phyloP scores from a whole-genome alignment of 2,888 invertebrate genomes.

The Sinohyriopsis cumingii region DNA sequence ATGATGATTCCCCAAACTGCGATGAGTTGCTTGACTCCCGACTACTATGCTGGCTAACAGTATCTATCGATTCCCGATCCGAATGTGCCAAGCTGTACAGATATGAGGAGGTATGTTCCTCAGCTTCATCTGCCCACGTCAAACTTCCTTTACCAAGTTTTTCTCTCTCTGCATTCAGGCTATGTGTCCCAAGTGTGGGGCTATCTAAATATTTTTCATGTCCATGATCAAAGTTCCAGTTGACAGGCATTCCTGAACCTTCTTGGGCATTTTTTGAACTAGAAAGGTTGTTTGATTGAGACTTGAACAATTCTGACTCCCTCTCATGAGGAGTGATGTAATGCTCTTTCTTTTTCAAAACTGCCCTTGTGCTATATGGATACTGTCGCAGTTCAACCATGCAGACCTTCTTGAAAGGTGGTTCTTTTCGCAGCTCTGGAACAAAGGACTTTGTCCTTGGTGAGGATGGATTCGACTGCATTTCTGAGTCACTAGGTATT shows the following conservation, averaged over 20 bases:
- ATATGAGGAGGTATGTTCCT: slow-evolving; percentile 96
- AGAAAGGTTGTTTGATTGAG: no score
- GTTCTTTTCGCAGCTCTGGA: slow-evolving; percentile 57
- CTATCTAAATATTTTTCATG: slow-evolving; percentile 23
- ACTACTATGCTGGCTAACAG: slow-evolving; percentile 55
- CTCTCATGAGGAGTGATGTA: no score
- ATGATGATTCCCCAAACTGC: slow-evolving; percentile 40
- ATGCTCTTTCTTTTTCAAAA: slow-evolving; percentile 25
- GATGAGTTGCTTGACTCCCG: slow-evolving; percentile 56
- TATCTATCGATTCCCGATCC: slow-evolving; percentile 55
- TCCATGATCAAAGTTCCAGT: not conserved
- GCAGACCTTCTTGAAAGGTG: slow-evolving; percentile 79
- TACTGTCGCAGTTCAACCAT: slow-evolving; percentile 93
- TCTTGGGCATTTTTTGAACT: no score
- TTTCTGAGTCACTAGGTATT: slow-evolving; percentile 44
- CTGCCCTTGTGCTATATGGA: slow-evolving; percentile 77
- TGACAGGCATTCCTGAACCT: no score
- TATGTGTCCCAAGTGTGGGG: slow-evolving; percentile 10
- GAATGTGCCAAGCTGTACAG: slow-evolving; percentile 69
- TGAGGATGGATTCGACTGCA: slow-evolving; percentile 14
- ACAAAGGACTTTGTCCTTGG: slow-evolving; percentile 27
- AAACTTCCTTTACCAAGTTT: slow-evolving; percentile 27
- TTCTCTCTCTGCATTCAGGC: slow-evolving; percentile 27
- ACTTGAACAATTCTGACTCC: no score
- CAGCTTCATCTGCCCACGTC: slow-evolving; percentile 75